These are phyloP conservation scores for Gymnoscelis rufifasciata DNA, from an alignment of 2,888 invertebrate genomes.

Conservation along the genomic window DNA sequence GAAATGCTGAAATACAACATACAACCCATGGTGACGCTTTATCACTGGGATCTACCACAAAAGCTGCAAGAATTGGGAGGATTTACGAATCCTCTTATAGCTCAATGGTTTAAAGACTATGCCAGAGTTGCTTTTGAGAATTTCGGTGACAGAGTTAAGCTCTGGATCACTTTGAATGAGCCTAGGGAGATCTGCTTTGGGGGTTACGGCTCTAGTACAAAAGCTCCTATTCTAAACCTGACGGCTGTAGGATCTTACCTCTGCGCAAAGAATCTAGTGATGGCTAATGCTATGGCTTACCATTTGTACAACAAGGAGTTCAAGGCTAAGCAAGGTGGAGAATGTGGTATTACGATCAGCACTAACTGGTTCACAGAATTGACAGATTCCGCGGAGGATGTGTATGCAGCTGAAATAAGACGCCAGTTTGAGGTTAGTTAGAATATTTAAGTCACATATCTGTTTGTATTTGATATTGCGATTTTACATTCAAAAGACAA, in stretches of 20 bases:
- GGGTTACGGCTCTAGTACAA: conserved; percentile 60
- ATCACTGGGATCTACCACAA: conserved; percentile 77
- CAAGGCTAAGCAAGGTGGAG: conserved; percentile 41
- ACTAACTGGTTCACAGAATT: conserved; percentile 42
- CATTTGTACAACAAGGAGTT: conserved; percentile 56
- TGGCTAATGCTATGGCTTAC: conserved; percentile 76
- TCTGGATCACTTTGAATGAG: conserved; percentile 81
- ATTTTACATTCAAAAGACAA: too few relatives aligned
- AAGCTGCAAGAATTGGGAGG: conserved; percentile 78
- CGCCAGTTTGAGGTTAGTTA: conserved; percentile 42
- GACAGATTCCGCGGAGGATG: conserved; percentile 52
- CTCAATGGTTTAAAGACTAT: conserved; percentile 71
- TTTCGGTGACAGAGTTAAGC: conserved; percentile 72
- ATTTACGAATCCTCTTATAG: conserved; percentile 56
- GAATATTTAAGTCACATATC: not conserved
- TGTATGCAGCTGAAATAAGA: conserved; percentile 49
- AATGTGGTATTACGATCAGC: conserved; percentile 47
- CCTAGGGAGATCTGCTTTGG: conserved; percentile 58
- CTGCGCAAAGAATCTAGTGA: conserved; percentile 67
- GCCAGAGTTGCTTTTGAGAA: conserved; percentile 58
- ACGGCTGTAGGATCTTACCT: conserved; percentile 69
- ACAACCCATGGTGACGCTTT: conserved; percentile 77
- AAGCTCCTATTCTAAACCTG: conserved; percentile 53
- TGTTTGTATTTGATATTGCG: too few relatives aligned
- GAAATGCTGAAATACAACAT: conserved; percentile 80